Percentiles rank a stretch among this genome's conserved stretches.
Conservation (phyloP, 64 coral and sea anemone species). For the Pocillopora damicornis region DNA sequence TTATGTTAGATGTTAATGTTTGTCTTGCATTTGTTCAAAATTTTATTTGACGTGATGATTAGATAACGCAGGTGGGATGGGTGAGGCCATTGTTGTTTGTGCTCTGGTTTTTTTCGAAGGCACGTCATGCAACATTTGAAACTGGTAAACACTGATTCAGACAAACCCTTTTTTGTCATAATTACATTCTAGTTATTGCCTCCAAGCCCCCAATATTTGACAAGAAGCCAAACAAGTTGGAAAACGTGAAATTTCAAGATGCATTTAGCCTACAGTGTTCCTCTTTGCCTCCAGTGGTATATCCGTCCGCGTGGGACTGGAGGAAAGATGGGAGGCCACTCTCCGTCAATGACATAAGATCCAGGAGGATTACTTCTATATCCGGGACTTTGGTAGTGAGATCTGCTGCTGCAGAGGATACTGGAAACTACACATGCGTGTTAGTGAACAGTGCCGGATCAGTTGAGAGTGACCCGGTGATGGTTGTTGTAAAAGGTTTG, state of each 20-base stretch:
- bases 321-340: constrained; percentile 62
- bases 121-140: not conserved
- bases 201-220: constrained; percentile 48
- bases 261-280: constrained; percentile 33
- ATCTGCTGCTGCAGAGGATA: constrained; percentile 39
- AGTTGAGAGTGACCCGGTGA: not conserved
- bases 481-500: constrained; percentile 64
- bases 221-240: not conserved
- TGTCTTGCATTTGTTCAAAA: not conserved
- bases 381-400: constrained; percentile 52
- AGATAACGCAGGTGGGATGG: too few species aligned
- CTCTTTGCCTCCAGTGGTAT: not conserved
- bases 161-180: not conserved
- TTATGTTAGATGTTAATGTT: not conserved
- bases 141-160: not conserved
- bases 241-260: constrained; percentile 10
- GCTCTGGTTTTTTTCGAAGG: too few species aligned
- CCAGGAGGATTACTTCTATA: constrained; percentile 43
- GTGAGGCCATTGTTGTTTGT: too few species aligned
- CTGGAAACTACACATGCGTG: constrained; percentile 65
- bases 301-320: constrained; percentile 52
- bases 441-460: constrained; percentile 61
- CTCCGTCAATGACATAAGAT: not conserved
- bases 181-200: constrained; percentile 51
- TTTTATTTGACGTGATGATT: too few species aligned